phyloP scores from a whole-genome alignment of 2,888 invertebrate species.

The Dioctria rufipes region DNA sequence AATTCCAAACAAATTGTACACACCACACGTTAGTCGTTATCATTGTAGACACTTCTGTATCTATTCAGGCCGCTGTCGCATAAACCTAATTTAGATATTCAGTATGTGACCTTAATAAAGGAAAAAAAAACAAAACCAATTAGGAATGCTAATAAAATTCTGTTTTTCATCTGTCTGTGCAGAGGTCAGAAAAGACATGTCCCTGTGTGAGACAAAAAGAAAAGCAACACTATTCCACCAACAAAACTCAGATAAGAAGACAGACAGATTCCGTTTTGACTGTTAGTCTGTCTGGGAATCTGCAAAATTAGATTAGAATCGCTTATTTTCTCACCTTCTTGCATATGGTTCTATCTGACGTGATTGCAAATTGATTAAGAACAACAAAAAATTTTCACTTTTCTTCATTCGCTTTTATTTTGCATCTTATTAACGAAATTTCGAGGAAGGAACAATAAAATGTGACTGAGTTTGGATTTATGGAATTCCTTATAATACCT shows the following conservation, averaged over 20 bases:
- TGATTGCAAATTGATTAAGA: too few relatives aligned
- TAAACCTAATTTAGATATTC: constrained; percentile 33
- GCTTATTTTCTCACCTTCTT: constrained; percentile 5
- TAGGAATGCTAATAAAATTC: constrained; percentile 27
- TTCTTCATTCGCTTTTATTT: too few relatives aligned
- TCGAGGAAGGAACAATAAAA: too few relatives aligned
- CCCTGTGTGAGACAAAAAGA: neutral
- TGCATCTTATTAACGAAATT: too few relatives aligned
- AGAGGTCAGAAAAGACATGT: constrained; percentile 16
- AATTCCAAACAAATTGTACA: neutral
- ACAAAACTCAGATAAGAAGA: too few relatives aligned
- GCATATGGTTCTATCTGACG: too few relatives aligned
- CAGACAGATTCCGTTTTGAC: too few relatives aligned
- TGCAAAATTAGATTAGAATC: constrained; percentile 5
- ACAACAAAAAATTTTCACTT: too few relatives aligned
- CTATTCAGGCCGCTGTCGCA: neutral
- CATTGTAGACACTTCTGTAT: constrained; percentile 8
- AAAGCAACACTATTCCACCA: too few relatives aligned
- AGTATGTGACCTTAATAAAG: constrained; percentile 13
- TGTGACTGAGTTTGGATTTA: too few relatives aligned
- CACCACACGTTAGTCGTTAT: constrained; percentile 17
- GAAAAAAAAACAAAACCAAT: constrained; percentile 4
- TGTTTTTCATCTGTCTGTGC: neutral
- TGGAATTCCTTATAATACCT: too few relatives aligned
- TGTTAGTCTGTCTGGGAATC: neutral